Conservation (phyloP, 1,140 invertebrate genomes). For the Melipona quadrifasciata region DNA sequence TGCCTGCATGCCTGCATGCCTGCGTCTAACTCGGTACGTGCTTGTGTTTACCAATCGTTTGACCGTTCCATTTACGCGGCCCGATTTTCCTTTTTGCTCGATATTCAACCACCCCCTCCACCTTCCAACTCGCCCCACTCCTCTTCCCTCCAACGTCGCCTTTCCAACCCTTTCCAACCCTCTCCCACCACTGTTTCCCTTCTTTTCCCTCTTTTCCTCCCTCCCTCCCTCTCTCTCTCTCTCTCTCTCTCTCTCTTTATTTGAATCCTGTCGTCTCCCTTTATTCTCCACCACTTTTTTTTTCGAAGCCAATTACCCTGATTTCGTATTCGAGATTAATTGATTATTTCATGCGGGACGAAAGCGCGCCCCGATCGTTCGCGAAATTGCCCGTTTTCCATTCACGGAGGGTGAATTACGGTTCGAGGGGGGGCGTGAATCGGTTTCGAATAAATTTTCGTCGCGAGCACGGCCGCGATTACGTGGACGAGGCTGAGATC, state of each 20-base stretch:
- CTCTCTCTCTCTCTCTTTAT: not conserved
- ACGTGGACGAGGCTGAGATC: not conserved
- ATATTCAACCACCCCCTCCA: not conserved
- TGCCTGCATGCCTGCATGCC: conserved; percentile 21
- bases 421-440: too few relatives aligned
- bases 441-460: too few relatives aligned
- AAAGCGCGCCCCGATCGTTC: too few relatives aligned
- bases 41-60: conserved; percentile 36
- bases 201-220: not conserved
- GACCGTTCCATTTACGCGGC: conserved; percentile 41
- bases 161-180: not conserved
- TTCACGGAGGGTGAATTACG: not conserved
- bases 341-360: not conserved
- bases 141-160: too few relatives aligned
- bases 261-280: not conserved
- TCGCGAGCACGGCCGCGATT: not conserved
- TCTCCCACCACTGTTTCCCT: not conserved
- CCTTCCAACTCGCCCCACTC: not conserved
- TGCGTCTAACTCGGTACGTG: conserved; percentile 18
- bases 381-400: not conserved
- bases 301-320: conserved; percentile 36
- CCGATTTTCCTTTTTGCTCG: conserved; percentile 35
- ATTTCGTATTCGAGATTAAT: conserved; percentile 41
- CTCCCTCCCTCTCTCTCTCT: not conserved
- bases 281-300: too few relatives aligned